These are phyloP conservation scores for Epinotia nisella DNA, from an alignment of 2,888 invertebrate genomes.

Conservation along the genomic window DNA sequence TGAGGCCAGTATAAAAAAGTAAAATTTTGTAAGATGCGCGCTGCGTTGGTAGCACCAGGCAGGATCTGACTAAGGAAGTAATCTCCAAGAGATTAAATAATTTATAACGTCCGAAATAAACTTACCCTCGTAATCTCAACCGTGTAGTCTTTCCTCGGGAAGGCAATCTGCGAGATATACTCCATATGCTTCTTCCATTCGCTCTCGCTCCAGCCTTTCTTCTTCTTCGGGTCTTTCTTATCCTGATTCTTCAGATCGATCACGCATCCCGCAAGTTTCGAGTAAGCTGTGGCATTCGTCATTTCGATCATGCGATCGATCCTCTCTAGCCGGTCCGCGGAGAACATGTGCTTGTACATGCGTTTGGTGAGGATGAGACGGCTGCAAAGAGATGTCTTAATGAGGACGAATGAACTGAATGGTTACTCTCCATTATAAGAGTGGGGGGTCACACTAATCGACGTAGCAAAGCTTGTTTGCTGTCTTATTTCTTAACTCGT, in stretches of 20 bases:
- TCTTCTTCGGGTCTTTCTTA: slow-evolving; percentile 61
- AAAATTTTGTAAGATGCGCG: too few relatives aligned
- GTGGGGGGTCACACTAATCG: too few relatives aligned
- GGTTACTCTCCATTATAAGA: too few relatives aligned
- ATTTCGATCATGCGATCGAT: slow-evolving; percentile 73
- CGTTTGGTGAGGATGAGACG: slow-evolving; percentile 65
- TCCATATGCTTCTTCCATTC: slow-evolving; percentile 82
- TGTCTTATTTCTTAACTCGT: too few relatives aligned
- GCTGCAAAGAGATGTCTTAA: slow-evolving; percentile 58
- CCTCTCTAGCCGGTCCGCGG: slow-evolving; percentile 62
- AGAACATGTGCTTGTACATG: slow-evolving; percentile 66
- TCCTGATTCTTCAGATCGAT: slow-evolving; percentile 65
- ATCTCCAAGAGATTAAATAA: too few relatives aligned
- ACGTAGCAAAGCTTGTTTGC: too few relatives aligned
- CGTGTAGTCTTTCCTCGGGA: slow-evolving; percentile 60
- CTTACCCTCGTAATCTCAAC: slow-evolving; percentile 61
- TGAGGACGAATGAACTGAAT: too few relatives aligned
- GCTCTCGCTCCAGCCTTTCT: slow-evolving; percentile 68
- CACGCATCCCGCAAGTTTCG: slow-evolving; percentile 72
- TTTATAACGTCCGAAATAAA: not conserved
- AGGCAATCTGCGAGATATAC: slow-evolving; percentile 70
- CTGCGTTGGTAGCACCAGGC: too few relatives aligned
- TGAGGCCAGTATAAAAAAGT: too few relatives aligned
- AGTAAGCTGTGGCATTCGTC: slow-evolving; percentile 68
- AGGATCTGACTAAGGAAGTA: too few relatives aligned